phyloP scores from a whole-genome alignment of 2,797 vertebrate genomes.

The Carapus acus region DNA sequence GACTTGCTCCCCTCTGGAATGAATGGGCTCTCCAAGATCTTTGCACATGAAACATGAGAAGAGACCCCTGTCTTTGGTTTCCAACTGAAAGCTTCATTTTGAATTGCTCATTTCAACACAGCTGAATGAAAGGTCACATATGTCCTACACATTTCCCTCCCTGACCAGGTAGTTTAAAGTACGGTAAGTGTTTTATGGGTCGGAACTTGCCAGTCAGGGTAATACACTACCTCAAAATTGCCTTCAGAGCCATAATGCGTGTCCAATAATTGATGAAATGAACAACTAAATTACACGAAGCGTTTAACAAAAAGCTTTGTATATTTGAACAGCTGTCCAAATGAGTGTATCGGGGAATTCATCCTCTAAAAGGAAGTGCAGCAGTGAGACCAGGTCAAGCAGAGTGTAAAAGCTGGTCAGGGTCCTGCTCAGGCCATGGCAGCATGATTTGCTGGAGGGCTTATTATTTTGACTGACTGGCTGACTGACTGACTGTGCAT shows the following conservation, averaged over 20 bases:
- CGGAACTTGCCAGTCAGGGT: conserved; percentile 1
- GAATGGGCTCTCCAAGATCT: conserved; percentile 38
- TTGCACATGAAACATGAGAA: conserved; percentile 60
- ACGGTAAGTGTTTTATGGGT: conserved; percentile 9
- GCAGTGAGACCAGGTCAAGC: conserved; percentile 41
- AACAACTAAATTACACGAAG: too few relatives aligned
- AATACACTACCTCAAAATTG: conserved; percentile 5
- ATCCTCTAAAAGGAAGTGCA: conserved; percentile 19
- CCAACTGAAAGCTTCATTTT: conserved; percentile 42
- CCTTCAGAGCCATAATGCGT: conserved; percentile 6
- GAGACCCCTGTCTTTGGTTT: conserved; percentile 51
- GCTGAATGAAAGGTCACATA: conserved; percentile 61
- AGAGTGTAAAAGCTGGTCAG: conserved; percentile 47
- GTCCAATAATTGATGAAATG: conserved; percentile 20
- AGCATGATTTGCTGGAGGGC: conserved; percentile 56
- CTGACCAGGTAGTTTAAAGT: conserved; percentile 36
- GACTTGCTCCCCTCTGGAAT: conserved; percentile 18
- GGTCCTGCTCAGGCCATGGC: conserved; percentile 46
- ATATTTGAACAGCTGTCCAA: conserved; percentile 35
- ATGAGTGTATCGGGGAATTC: conserved; percentile 30
- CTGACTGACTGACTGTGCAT: conserved; percentile 51
- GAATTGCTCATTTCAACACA: conserved; percentile 48
- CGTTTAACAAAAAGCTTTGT: conserved; percentile 27
- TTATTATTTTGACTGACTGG: conserved; percentile 52
- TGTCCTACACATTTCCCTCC: conserved; percentile 41